phyloP scores from a whole-genome alignment of 2,797 vertebrate species.

The Simalia tracyae region DNA sequence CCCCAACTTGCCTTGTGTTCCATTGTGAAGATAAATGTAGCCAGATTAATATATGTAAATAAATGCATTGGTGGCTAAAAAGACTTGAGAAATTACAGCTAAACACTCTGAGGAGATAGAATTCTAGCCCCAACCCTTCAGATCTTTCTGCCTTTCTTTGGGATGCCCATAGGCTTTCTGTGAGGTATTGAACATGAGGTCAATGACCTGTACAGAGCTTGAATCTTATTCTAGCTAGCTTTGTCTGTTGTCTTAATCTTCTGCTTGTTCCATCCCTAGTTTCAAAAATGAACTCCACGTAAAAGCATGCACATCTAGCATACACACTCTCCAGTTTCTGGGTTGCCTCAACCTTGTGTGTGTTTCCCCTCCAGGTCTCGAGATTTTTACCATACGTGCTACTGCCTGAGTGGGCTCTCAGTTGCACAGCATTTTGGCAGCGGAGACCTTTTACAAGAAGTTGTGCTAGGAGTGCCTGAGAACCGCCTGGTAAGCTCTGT shows the following conservation, averaged over 20 bases:
- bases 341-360: neutral
- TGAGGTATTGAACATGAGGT: neutral
- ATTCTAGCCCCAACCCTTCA: neutral
- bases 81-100: neutral
- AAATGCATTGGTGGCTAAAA: neutral
- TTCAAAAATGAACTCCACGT: neutral
- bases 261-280: neutral
- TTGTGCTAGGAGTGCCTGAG: constrained; percentile 84
- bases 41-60: neutral
- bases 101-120: neutral
- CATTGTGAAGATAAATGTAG: neutral
- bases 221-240: neutral
- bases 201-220: neutral
- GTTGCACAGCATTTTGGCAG: constrained; percentile 94
- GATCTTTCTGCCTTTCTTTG: neutral
- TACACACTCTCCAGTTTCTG: neutral
- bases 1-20: neutral
- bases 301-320: neutral
- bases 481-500: constrained; percentile 86
- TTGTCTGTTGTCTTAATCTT: neutral
- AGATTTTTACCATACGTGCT: constrained; percentile 98
- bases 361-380: constrained; percentile 79
- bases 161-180: neutral
- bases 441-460: constrained; percentile 82
- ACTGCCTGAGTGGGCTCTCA: constrained; percentile 94